Evolutionary conservation across 2,888 invertebrate species (phyloP).

Genomic region (Conops quadrifasciatus): DNA sequence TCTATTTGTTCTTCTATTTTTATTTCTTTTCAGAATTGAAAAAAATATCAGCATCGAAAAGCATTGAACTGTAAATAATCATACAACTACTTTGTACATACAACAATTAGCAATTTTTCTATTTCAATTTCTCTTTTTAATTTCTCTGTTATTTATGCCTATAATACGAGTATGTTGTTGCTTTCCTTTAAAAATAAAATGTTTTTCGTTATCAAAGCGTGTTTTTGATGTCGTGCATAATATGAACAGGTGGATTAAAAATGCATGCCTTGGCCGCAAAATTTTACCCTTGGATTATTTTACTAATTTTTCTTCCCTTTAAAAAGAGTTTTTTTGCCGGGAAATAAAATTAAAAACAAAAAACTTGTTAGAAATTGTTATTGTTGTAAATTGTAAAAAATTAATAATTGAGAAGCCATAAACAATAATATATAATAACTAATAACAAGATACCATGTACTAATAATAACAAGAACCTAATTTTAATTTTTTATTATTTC

Average conservation of each 20-base stretch:
- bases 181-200: neutral
- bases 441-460: too few species aligned
- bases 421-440: too few species aligned
- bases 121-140: neutral
- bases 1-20: neutral
- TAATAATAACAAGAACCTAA: too few species aligned
- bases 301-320: too few species aligned
- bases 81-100: neutral
- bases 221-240: constrained; percentile 15
- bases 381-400: too few species aligned
- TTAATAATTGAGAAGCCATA: too few species aligned
- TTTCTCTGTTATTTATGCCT: neutral
- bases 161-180: neutral
- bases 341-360: neutral
- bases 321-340: too few species aligned
- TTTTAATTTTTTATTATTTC: too few species aligned
- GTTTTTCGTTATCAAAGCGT: constrained; percentile 9
- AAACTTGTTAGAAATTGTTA: too few species aligned
- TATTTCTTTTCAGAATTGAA: neutral
- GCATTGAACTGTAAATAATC: neutral
- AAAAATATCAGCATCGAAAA: neutral
- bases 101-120: neutral
- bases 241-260: constrained; percentile 23
- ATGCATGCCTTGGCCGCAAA: constrained; percentile 20
- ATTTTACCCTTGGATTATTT: neutral